Evolutionary conservation across 2,113 vertebrate genomes (phyloP).

Genomic region (Dicentrarchus labrax): DNA sequence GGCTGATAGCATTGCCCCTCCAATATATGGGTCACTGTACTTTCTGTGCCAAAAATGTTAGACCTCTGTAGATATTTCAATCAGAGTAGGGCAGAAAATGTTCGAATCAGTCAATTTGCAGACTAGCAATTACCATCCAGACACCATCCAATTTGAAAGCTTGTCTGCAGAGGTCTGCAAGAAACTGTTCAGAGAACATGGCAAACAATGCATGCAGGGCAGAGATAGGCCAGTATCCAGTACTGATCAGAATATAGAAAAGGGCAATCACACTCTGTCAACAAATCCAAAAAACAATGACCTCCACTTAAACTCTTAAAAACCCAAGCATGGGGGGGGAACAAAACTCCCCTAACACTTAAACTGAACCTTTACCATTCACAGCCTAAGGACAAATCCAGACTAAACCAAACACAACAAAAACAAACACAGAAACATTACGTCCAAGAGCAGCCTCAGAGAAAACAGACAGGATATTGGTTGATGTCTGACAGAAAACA

Average conservation of each 20-base stretch:
- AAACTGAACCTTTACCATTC: background rate
- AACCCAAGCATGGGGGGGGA: background rate
- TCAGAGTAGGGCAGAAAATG: background rate
- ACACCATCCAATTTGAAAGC: background rate
- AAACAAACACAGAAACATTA: background rate
- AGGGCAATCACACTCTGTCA: background rate
- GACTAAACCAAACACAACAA: background rate
- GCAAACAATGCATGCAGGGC: background rate
- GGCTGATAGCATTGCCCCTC: background rate
- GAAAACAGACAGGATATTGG: background rate
- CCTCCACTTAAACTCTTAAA: conserved; percentile 10
- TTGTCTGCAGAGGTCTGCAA: background rate
- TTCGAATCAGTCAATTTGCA: background rate
- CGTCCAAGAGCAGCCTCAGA: background rate
- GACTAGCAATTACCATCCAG: background rate
- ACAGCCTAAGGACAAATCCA: conserved; percentile 14
- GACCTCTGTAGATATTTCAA: background rate
- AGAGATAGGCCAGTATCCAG: background rate
- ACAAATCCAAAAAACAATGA: conserved; percentile 9
- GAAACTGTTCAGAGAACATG: background rate
- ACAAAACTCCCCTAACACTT: background rate
- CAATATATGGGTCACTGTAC: background rate
- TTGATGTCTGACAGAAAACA: background rate
- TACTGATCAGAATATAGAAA: background rate
- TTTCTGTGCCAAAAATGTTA: background rate